phyloP scores from a whole-genome alignment of 2,797 vertebrate species.

The Lithobates sylvaticus region DNA sequence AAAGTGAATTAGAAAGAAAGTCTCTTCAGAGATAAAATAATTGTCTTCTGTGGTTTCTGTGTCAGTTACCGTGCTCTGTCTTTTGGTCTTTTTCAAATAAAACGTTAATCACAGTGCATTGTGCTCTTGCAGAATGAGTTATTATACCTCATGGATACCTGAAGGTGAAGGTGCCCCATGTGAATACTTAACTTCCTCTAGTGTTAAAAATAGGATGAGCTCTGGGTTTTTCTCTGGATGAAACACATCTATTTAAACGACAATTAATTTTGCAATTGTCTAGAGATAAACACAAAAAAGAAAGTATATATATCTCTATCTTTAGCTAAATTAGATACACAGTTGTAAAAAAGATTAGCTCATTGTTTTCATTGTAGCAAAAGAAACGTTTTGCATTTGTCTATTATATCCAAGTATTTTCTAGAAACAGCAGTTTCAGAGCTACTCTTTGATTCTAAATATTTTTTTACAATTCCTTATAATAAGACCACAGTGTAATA shows the following conservation, averaged over 20 bases:
- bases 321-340: constrained; percentile 32
- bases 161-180: constrained; percentile 59
- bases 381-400: not conserved
- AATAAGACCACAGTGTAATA: not conserved
- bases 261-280: constrained; percentile 47
- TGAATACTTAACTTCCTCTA: constrained; percentile 58
- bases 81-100: constrained; percentile 61
- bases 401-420: constrained; percentile 1
- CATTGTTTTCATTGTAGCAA: not conserved
- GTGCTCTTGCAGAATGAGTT: constrained; percentile 58
- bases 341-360: not conserved
- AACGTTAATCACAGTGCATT: constrained; percentile 59
- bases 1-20: constrained; percentile 50
- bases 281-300: constrained; percentile 37
- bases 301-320: constrained; percentile 25
- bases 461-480: not conserved
- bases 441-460: not conserved
- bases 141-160: constrained; percentile 56
- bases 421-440: not conserved
- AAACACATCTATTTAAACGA: constrained; percentile 56
- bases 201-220: constrained; percentile 52
- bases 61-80: constrained; percentile 43
- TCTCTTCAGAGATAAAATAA: constrained; percentile 55
- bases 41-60: constrained; percentile 50
- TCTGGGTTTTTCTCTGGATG: constrained; percentile 39